Conservation (phyloP, 2,113 vertebrate genomes). For the Sorex araneus region DNA sequence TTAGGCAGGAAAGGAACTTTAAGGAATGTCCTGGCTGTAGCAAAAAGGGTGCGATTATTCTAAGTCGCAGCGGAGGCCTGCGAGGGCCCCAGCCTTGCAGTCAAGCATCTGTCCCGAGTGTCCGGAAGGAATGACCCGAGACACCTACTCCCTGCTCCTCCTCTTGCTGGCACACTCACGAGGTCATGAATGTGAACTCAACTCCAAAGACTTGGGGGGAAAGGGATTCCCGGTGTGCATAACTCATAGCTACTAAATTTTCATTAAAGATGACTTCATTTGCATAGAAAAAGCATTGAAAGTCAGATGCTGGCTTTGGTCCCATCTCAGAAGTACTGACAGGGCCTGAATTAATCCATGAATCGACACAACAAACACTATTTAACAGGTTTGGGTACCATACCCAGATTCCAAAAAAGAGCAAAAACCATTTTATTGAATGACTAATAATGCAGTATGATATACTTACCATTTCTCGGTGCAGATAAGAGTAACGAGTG, state of each 20-base stretch:
- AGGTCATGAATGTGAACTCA: background rate
- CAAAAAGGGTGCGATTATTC: background rate
- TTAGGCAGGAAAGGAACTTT: background rate
- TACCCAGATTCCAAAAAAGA: too few species aligned
- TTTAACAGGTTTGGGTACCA: too few species aligned
- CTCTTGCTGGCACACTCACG: background rate
- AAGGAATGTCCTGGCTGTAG: background rate
- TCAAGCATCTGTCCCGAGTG: background rate
- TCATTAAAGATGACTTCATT: background rate
- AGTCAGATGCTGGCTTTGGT: background rate
- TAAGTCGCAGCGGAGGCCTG: background rate
- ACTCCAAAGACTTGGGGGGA: background rate
- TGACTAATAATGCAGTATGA: too few species aligned
- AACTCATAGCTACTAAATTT: background rate
- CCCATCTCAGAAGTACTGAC: rapidly evolving
- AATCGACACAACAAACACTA: too few species aligned
- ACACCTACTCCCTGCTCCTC: background rate
- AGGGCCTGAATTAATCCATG: too few species aligned
- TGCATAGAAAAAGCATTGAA: background rate
- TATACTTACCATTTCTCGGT: too few species aligned
- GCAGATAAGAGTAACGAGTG: too few species aligned
- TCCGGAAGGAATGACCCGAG: rapidly evolving
- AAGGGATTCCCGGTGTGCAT: rapidly evolving
- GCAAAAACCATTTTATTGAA: too few species aligned
- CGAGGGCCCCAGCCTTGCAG: rapidly evolving